A percentile compares a stretch with the other conserved stretches of the same genome.
Conservation (phyloP, 2,888 invertebrate species). For the Acleris holmiana region DNA sequence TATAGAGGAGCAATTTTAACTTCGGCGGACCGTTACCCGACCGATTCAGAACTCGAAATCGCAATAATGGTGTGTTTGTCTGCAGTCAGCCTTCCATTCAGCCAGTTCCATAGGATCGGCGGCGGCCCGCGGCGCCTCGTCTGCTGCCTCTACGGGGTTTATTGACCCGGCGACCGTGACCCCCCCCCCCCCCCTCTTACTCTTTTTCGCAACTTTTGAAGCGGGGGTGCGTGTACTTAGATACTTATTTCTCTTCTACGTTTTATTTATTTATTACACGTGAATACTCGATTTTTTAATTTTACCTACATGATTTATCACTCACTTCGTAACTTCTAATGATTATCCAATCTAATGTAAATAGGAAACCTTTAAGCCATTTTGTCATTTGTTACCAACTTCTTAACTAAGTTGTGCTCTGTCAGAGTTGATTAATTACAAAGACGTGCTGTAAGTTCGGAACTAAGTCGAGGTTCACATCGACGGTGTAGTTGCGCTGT, state of each 20-base stretch:
- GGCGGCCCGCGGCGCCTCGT: constrained; percentile 51
- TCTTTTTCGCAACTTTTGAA: constrained; percentile 46
- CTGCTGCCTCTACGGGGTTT: constrained; percentile 60
- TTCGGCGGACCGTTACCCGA: constrained; percentile 36
- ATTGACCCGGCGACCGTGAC: constrained; percentile 79
- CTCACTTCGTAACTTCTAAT: not conserved
- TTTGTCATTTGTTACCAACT: constrained; percentile 20
- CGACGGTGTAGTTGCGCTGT: constrained; percentile 4
- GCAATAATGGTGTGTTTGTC: constrained; percentile 42
- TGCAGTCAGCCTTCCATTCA: constrained; percentile 47
- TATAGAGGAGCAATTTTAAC: constrained; percentile 32
- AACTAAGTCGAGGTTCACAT: constrained; percentile 12
- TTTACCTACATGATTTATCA: constrained; percentile 36
- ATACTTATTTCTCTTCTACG: constrained; percentile 24
- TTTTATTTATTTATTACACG: constrained; percentile 44
- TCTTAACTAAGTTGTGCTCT: constrained; percentile 17
- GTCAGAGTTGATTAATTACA: constrained; percentile 26
- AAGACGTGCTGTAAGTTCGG: constrained; percentile 21
- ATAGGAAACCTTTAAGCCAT: not conserved
- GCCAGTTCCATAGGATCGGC: constrained; percentile 53
- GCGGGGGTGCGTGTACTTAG: constrained; percentile 20
- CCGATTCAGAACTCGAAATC: constrained; percentile 40
- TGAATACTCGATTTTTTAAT: not conserved
- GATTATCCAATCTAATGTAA: too few relatives aligned
- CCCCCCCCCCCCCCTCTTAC: constrained; percentile 44